Evolutionary conservation across 2,113 vertebrate genomes (phyloP).

Genomic region (Alligator mississippiensis): DNA sequence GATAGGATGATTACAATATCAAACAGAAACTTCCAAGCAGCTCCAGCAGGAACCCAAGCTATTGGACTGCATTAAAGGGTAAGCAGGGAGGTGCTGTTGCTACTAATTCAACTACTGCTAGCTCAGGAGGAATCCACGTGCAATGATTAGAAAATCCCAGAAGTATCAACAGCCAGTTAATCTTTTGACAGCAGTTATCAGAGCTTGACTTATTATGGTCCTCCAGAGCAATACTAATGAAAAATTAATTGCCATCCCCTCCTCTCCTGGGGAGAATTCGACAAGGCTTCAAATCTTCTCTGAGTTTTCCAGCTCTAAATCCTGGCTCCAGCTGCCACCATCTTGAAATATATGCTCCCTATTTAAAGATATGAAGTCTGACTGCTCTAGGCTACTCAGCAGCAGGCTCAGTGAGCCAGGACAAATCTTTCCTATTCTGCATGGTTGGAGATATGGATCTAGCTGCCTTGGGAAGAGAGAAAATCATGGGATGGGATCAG

Average conservation of each 20-base stretch:
- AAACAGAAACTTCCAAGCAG: background rate
- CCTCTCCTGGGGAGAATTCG: background rate
- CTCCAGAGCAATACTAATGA: background rate
- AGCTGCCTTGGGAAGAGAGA: fast-evolving
- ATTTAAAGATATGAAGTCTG: fast-evolving
- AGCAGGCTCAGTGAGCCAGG: background rate
- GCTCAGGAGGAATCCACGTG: background rate
- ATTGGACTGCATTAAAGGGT: no score
- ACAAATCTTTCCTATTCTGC: background rate
- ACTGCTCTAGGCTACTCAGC: background rate
- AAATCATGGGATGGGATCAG: background rate
- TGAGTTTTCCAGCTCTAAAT: no score
- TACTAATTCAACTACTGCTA: background rate
- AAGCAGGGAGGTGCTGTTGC: background rate
- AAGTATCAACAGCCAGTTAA: background rate
- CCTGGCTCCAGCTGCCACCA: no score
- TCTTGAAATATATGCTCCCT: fast-evolving
- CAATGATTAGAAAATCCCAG: background rate
- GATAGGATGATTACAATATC: background rate
- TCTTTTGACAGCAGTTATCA: background rate
- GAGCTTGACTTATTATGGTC: background rate
- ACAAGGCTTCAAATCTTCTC: background rate
- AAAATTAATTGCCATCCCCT: background rate
- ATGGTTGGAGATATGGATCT: background rate
- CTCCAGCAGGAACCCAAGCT: background rate